Base-by-base conservation (phyloP, 2,888 invertebrate genomes). In the Plagiodera versicolora region DNA sequence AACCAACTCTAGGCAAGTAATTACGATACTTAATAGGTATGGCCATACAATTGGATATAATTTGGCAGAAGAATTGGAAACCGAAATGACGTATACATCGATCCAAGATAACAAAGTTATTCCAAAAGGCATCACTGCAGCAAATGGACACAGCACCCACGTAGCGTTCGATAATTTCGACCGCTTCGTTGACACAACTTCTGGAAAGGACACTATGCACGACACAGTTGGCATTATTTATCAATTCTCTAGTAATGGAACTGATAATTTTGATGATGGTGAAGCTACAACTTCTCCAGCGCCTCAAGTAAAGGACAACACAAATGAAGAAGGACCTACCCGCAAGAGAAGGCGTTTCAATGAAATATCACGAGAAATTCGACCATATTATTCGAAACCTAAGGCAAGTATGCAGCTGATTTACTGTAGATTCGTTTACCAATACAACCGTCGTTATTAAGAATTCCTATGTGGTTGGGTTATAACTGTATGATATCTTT, bases 1-100 rank as follows among this genome's bases (percentile, higher is more conserved):
- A 24, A 74, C 73, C 16, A 72, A 66, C 58, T 66, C 66, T 45
- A 30, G 69, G 54, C 64, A 73, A 71, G 68, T 69, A 0, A 19
- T 72, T 0, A 68, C 69, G 6, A 71, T 75, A 47, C 51, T 73
- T 1, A 74, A 74, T 61, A 73, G 65, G 56, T 73, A 70, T 61
- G 75, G 73, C 0, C 75, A 75, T 68, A 68, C 67, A 16, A 66
- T 68, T 58, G 69, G 54, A 72, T 69, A 70, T 68, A 24, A 67
- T 67, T 56, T 71, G 44, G 67, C 67, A 44, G 73, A 76, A 70
- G 75, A 76, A 69, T 53, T 76, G 16, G 75, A 73, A 71, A 71
- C 71, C 4, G 70, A 71, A 60, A 60, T 67, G 58, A 69, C 70
- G 2, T 70, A 67, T 47, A 32, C 45, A 17, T 50, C 67, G 16